Percentiles rank a stretch among this genome's conserved stretches.
Conservation (phyloP, 2,113 vertebrate species). For the Grantiella picta region DNA sequence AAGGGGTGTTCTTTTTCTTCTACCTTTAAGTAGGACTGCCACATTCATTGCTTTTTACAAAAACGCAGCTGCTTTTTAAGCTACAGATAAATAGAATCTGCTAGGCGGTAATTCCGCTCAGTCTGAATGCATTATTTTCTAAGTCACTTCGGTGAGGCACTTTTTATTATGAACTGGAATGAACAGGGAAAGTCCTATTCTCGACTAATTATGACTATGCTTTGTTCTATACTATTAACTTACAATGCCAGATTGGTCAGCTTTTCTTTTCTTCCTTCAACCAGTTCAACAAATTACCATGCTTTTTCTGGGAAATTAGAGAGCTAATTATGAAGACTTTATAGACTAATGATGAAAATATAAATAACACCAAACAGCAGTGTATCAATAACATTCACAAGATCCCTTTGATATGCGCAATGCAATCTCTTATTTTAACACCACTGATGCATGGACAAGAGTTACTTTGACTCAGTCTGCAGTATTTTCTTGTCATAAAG, state of each 20-base stretch:
- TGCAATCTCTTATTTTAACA: not conserved
- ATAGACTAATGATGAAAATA: constrained; percentile 62
- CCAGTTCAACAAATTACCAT: constrained; percentile 69
- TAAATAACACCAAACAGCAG: constrained; percentile 51
- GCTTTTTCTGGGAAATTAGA: constrained; percentile 65
- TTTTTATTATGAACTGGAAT: constrained; percentile 73
- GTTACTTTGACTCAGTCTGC: not conserved
- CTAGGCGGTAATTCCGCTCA: constrained; percentile 74
- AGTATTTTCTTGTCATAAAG: not conserved
- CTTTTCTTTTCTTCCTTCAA: not conserved
- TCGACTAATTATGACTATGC: constrained; percentile 71
- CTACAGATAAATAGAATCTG: constrained; percentile 83
- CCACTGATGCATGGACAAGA: not conserved
- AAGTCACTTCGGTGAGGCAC: constrained; percentile 71
- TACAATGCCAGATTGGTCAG: constrained; percentile 69
- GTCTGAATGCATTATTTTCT: constrained; percentile 79
- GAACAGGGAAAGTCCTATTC: constrained; percentile 74
- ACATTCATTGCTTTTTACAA: constrained; percentile 82
- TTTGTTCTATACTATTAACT: constrained; percentile 74
- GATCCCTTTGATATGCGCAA: not conserved
- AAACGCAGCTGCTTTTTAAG: constrained; percentile 84
- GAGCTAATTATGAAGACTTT: constrained; percentile 69
- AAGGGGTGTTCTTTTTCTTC: constrained; percentile 81
- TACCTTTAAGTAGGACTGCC: constrained; percentile 80
- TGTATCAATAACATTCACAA: constrained; percentile 5